phyloP scores from a whole-genome alignment of 2,888 invertebrate genomes.

The Drosophila sordidapex region DNA sequence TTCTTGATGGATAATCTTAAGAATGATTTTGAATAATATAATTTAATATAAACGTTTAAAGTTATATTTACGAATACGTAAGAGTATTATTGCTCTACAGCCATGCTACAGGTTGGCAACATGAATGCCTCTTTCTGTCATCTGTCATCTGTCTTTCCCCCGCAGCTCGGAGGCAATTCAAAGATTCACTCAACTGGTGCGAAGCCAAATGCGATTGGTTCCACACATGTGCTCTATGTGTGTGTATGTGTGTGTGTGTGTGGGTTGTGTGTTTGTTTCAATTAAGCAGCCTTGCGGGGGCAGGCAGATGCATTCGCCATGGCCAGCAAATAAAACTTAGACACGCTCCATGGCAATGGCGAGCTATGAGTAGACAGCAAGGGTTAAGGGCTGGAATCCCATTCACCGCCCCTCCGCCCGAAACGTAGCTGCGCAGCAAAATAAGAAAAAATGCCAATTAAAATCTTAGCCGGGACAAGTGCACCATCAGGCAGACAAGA shows the following conservation, averaged over 20 bases:
- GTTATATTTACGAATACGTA: not conserved
- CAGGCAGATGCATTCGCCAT: conserved; percentile 57
- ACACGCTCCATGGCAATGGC: conserved; percentile 58
- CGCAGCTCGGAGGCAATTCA: conserved; percentile 28
- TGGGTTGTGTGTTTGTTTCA: conserved; percentile 60
- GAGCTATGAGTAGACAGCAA: conserved; percentile 13
- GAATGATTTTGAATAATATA: not conserved
- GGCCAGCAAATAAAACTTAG: conserved; percentile 80
- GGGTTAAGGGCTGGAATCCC: conserved; percentile 46
- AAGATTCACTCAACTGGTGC: conserved; percentile 64
- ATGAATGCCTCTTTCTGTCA: not conserved
- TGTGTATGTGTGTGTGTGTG: conserved; percentile 10
- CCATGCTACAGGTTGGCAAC: not conserved
- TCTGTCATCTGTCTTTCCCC: not conserved
- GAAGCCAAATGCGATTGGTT: conserved; percentile 72
- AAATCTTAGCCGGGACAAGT: conserved; percentile 81
- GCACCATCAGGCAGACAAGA: conserved; percentile 60
- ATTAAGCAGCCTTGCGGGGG: conserved; percentile 49
- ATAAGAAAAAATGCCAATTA: conserved; percentile 81
- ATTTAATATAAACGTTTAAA: not conserved
- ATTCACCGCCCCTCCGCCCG: not conserved
- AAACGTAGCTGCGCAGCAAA: conserved; percentile 4
- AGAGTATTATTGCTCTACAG: not conserved
- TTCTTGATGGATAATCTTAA: not conserved
- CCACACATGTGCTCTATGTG: conserved; percentile 52